phyloP scores from a whole-genome alignment of 1,140 invertebrate genomes.

The Cydia fagiglandana region DNA sequence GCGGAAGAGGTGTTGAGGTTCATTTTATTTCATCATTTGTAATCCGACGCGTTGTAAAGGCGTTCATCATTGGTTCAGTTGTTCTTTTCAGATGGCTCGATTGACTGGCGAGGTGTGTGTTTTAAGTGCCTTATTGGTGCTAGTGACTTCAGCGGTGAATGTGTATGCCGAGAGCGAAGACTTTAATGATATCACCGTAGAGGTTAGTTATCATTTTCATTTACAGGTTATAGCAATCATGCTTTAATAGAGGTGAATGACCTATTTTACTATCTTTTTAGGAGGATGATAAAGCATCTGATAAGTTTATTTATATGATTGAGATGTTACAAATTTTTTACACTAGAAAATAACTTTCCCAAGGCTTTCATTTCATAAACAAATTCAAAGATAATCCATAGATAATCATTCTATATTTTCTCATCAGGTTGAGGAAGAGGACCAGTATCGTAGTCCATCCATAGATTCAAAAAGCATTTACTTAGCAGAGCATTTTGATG shows the following conservation, averaged over 20 bases:
- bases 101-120: slow-evolving; percentile 51
- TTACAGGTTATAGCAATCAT: slow-evolving; percentile 27
- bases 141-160: slow-evolving; percentile 41
- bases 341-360: background rate
- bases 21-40: slow-evolving; percentile 20
- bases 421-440: slow-evolving; percentile 60
- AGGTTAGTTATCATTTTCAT: slow-evolving; percentile 47
- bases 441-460: slow-evolving; percentile 74
- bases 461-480: slow-evolving; percentile 83
- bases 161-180: slow-evolving; percentile 52
- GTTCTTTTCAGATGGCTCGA: slow-evolving; percentile 68
- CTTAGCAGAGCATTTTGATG: slow-evolving; percentile 94
- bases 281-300: background rate
- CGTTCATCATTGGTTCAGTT: background rate
- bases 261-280: background rate
- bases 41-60: slow-evolving; percentile 1
- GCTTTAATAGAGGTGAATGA: slow-evolving; percentile 24
- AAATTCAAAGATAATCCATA: slow-evolving; percentile 39
- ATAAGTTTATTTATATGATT: slow-evolving; percentile 17
- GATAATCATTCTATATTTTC: slow-evolving; percentile 42
- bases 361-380: background rate
- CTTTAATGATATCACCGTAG: slow-evolving; percentile 62
- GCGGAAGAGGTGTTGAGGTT: background rate
- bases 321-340: background rate
- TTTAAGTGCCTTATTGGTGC: slow-evolving; percentile 54